Evolutionary conservation across 30 jellyfish, hydroid and myxozoan species (phyloP).

Genomic region (Clytia hemisphaerica): DNA sequence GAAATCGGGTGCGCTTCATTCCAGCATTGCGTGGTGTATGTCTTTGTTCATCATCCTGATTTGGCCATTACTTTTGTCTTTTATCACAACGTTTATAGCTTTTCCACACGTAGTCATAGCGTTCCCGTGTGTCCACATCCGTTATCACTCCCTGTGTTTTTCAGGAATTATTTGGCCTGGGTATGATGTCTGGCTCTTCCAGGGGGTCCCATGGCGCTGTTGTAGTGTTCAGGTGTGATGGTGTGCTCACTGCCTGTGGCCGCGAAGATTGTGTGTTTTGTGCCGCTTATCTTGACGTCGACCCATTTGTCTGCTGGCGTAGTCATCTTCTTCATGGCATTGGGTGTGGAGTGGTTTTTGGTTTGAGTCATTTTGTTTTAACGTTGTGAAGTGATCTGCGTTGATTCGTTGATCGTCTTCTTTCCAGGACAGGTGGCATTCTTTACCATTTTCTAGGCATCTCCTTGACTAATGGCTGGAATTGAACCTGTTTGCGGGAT

Average conservation of each 20-base stretch:
- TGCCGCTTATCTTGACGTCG: constrained; percentile 7
- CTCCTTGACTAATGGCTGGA: background rate
- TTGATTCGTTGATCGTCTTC: background rate
- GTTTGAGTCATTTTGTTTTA: background rate
- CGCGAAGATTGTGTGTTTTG: constrained; percentile 8
- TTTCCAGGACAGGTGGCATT: constrained; percentile 17
- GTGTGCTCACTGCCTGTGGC: constrained; percentile 29
- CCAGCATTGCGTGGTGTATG: no score
- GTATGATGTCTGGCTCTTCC: constrained; percentile 25
- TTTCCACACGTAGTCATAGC: no score
- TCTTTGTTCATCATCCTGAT: no score
- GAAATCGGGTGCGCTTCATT: no score
- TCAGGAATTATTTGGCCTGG: no score
- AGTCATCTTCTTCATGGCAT: background rate
- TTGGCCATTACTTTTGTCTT: no score
- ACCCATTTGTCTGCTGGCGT: constrained; percentile 18
- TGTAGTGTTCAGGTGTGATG: constrained; percentile 15
- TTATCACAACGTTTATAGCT: no score
- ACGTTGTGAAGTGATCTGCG: constrained; percentile 16
- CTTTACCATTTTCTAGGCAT: constrained; percentile 4
- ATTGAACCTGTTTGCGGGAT: constrained; percentile 11
- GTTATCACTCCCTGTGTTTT: no score
- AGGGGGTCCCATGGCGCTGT: constrained; percentile 25
- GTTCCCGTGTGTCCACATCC: no score
- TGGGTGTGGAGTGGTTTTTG: no score